Conservation (phyloP, 2,888 invertebrate genomes). For the Drosophila kanekoi region DNA sequence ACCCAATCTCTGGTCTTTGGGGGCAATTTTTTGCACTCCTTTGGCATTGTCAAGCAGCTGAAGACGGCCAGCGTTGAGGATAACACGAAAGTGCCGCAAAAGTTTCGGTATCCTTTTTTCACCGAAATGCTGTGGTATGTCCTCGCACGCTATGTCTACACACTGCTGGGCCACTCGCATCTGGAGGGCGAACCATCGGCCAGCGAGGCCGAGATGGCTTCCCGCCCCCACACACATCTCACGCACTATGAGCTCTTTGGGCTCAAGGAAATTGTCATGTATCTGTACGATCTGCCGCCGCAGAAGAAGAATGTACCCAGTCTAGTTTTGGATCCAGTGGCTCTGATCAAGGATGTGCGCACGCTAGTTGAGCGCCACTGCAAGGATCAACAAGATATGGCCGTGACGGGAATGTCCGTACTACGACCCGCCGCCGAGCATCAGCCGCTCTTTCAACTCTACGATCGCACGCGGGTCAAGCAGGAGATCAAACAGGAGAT, state of each 20-base stretch:
- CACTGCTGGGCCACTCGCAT: slow-evolving; percentile 93
- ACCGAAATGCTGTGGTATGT: slow-evolving; percentile 99
- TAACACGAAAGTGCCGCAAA: slow-evolving; percentile 97
- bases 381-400: slow-evolving; percentile 92
- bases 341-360: slow-evolving; percentile 94
- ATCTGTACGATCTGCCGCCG: slow-evolving; percentile 94
- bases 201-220: slow-evolving; percentile 79
- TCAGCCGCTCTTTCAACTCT: slow-evolving; percentile 68
- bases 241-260: slow-evolving; percentile 93
- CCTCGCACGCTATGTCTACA: slow-evolving; percentile 95
- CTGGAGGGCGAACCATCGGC: slow-evolving; percentile 86
- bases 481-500: slow-evolving; percentile 84
- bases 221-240: slow-evolving; percentile 88
- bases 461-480: slow-evolving; percentile 82
- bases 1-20: slow-evolving; percentile 98
- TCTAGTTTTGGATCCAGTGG: slow-evolving; percentile 94
- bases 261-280: slow-evolving; percentile 95
- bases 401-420: slow-evolving; percentile 93
- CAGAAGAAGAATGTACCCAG: slow-evolving; percentile 97
- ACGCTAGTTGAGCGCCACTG: slow-evolving; percentile 95
- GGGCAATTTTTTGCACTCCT: slow-evolving; percentile 98
- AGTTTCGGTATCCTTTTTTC: slow-evolving; percentile 99
- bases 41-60: slow-evolving; percentile 97
- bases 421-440: slow-evolving; percentile 85
- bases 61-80: slow-evolving; percentile 98